phyloP scores from a whole-genome alignment of 1,140 invertebrate genomes.

The Zophobas atratus region DNA sequence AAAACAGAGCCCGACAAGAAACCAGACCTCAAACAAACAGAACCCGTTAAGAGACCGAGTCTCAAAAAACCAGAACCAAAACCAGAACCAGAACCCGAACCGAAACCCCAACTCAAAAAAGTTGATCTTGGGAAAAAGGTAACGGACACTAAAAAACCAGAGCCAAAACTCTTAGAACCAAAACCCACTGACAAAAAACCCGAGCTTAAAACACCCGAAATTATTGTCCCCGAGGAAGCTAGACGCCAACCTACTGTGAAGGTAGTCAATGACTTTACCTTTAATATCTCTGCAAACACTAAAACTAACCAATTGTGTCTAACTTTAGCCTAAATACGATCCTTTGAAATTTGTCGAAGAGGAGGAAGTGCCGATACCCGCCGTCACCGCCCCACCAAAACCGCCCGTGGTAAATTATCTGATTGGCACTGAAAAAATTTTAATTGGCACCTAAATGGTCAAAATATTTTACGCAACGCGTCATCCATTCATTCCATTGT shows the following conservation, averaged over 20 bases:
- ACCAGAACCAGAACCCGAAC: constrained; percentile 49
- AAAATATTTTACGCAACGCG: constrained; percentile 19
- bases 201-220: constrained; percentile 56
- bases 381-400: constrained; percentile 5
- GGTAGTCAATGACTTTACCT: constrained; percentile 51
- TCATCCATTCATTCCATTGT: not conserved
- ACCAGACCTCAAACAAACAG: constrained; percentile 26
- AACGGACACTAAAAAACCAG: constrained; percentile 54
- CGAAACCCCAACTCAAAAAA: constrained; percentile 43
- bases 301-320: constrained; percentile 17
- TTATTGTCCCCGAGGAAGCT: constrained; percentile 56
- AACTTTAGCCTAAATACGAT: constrained; percentile 56
- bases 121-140: constrained; percentile 35
- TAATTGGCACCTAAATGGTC: constrained; percentile 28
- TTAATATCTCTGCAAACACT: constrained; percentile 16
- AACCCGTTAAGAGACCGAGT: constrained; percentile 29
- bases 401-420: constrained; percentile 16
- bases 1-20: constrained; percentile 28
- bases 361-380: constrained; percentile 10
- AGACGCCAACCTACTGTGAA: constrained; percentile 46
- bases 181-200: constrained; percentile 44
- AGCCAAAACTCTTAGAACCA: constrained; percentile 31
- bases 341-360: constrained; percentile 64
- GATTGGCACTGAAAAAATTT: constrained; percentile 11
- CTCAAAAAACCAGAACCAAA: constrained; percentile 47